These are phyloP conservation scores for Eupristina koningsbergeri DNA, from an alignment of 1,140 invertebrate species.

Conservation along the genomic window DNA sequence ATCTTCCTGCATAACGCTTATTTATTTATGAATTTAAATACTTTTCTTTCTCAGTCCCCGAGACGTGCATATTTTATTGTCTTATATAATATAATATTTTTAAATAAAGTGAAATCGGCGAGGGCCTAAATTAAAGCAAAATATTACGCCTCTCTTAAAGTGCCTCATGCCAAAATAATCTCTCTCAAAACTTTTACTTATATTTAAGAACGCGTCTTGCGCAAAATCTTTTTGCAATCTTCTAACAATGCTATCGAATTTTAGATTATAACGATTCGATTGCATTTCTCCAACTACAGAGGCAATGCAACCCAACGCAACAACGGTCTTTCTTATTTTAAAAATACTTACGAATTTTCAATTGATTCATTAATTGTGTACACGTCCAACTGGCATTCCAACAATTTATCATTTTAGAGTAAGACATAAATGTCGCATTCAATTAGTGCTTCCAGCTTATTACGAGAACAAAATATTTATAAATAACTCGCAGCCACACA, in stretches of 20 bases:
- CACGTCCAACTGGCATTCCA: background rate
- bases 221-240: background rate
- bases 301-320: too few species aligned
- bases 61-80: background rate
- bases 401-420: background rate
- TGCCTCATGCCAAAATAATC: background rate
- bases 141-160: background rate
- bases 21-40: slow-evolving; percentile 5
- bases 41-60: background rate
- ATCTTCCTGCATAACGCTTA: background rate
- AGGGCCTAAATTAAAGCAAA: background rate
- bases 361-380: background rate
- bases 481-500: background rate
- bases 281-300: background rate
- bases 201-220: background rate
- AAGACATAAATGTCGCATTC: background rate
- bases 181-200: background rate
- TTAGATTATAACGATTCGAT: background rate
- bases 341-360: background rate
- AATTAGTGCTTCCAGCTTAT: background rate
- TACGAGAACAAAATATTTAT: background rate
- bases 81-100: slow-evolving; percentile 13
- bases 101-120: slow-evolving; percentile 9
- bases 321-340: background rate
- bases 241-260: background rate